phyloP scores from a whole-genome alignment of 2,888 invertebrate genomes.

The Lithophane ornitopus region DNA sequence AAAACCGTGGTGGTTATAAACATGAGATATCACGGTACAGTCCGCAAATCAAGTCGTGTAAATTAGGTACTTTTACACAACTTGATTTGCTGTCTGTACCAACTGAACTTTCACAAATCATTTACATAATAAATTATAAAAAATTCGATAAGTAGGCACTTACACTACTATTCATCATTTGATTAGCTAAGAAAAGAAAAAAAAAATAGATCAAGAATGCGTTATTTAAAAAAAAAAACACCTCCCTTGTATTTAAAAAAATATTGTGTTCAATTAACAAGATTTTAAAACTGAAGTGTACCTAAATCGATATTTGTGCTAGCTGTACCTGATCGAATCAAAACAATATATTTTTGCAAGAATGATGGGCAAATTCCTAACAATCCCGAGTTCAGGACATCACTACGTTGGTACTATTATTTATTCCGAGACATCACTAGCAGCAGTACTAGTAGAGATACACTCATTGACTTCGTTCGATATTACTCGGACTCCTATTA shows the following conservation, averaged over 20 bases:
- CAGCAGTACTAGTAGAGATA: neutral
- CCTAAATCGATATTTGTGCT: neutral
- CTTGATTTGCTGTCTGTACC: no score
- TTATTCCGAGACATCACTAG: neutral
- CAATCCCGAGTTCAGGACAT: neutral
- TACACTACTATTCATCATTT: neutral
- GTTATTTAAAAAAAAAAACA: neutral
- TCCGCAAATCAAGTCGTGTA: neutral
- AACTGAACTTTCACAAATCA: neutral
- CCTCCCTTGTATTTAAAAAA: neutral
- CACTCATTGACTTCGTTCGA: neutral
- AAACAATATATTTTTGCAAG: neutral
- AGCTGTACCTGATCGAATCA: neutral
- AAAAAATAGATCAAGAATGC: neutral
- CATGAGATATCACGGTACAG: neutral
- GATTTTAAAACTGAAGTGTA: neutral
- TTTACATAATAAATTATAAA: no score
- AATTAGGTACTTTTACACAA: no score
- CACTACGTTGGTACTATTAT: neutral
- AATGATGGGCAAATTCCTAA: neutral
- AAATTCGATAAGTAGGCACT: no score
- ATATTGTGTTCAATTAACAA: neutral
- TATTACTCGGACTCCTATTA: neutral
- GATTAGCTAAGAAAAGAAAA: neutral
- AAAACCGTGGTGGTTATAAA: neutral